Evolutionary conservation across 2,888 invertebrate genomes (phyloP), one percentile per base, ranked within the genome.

Genomic region (Dryocosmus kuriphilus): DNA sequence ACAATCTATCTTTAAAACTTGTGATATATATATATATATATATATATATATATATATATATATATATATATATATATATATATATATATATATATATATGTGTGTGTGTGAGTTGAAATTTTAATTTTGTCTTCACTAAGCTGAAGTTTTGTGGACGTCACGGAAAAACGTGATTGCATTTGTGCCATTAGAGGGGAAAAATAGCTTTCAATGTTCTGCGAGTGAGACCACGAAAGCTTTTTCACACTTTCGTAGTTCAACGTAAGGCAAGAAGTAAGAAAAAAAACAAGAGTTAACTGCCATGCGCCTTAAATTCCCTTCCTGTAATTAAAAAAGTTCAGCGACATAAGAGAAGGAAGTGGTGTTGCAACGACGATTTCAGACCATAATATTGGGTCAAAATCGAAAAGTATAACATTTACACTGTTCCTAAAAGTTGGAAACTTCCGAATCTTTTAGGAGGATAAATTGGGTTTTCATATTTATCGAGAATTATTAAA

Each of bases 291-390:
- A 71, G 38, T 55, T n/a, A 38, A 75, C 32, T 61, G 63, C 75
- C 77, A 79, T 74, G 62, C 77, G 77, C 19, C 71, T 74, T 78
- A 80, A 80, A 82, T 82, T 81, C 77, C 78, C 81, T 79, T 67
- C 71, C 67, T 77, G 81, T 82, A 82, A 82, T 82, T 82, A 82
- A 78, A 83, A 82, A 82, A 79, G 76, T 80, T 79, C 76, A 80
- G 77, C 74, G 74, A 60, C 62, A 41, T 75, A 76, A 77, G 71
- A 73, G 61, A 75, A 77, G 77, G 67, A 46, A 76, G 62, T 30
- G 76, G 71, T n/a, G 9, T 41, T 67, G 19, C 27, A 27, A 67
- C 67, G 67, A 67, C 67, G 24, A 71, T 67, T 67, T 46, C 67
- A 67, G 67, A 67, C 27, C 46, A 67, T 71, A 51, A 71, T 46